Base-by-base conservation (phyloP, 2,797 vertebrate genomes). In the Lophotriccus pileatus region DNA sequence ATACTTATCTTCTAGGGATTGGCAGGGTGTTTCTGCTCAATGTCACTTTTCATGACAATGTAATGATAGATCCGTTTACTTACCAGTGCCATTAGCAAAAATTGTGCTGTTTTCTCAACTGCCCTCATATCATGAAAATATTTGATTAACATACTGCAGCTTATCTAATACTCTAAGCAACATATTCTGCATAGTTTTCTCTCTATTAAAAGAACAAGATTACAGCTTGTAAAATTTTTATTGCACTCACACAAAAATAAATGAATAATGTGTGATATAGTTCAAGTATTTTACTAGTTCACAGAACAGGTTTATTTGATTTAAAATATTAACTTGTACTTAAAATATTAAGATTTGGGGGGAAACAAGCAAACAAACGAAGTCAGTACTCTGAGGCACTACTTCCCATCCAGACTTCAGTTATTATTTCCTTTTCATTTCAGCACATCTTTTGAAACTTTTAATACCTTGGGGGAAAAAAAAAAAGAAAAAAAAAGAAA, bases 1-100 rank as follows among this genome's bases (percentile, higher is more conserved):
- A 96, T 96, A 96, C 97, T 98, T 98, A 97, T 98, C 97, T 98
- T 96, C 95, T 94, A 94, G 83, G 95, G 95, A 98, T 98, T 97
- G 97, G 97, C 96, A 96, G 93, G 94, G 74, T 96, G 97, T 96
- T 96, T 98, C 98, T 98, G 97, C 94, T 97, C 96, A 96, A 94
- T 97, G 97, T 98, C 97, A 97, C 90, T 97, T 97, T 97, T 89
- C 84, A 96, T 98, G 98, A 98, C 98, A 98, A 97, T 75, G 86
- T 98, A 98, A 97, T 98, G 98, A 98, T 97, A 97, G 97, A 97
- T 97, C 94, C 87, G 43, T 97, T 98, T 97, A 97, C 97, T 97
- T 97, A 97, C 77, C 95, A 97, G 97, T 94, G 94, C 95, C 96
- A 97, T 98, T 98, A 98, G 97, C 97, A 97, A 97, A 97, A 97